Evolutionary conservation across 2,888 invertebrate genomes (phyloP), one percentile per base, ranked within the genome.

Genomic region (Loripinus fragilis): DNA sequence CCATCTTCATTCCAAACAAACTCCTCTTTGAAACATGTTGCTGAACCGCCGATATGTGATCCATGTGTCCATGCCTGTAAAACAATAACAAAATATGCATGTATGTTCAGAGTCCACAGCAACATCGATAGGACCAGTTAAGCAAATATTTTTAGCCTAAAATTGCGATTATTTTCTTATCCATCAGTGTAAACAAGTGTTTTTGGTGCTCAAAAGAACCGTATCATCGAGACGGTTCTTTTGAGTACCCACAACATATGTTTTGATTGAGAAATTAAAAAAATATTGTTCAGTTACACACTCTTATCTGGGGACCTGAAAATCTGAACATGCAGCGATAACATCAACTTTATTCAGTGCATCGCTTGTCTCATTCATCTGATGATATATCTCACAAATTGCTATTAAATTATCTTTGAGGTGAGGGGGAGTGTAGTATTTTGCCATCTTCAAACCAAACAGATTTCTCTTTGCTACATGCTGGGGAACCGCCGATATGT

Each of bases 61-160:
- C 92, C 81, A 90, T 86, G 78, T 92, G 92, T 0, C 92, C 92
- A 86, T 92, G 92, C 50, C 92, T 92, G 85, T 5, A 85, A 85
- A 42, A 28, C 15, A 60, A 74, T 41, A 48, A 20, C 3, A 12
- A 5, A 38, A 38, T 38, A 8, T 38, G 38, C 38, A 38, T n/a
- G n/a, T n/a, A n/a, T n/a, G n/a, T n/a, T n/a, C n/a, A n/a, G n/a
- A n/a, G n/a, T n/a, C n/a, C n/a, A n/a, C n/a, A n/a, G n/a, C n/a
- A n/a, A n/a, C n/a, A n/a, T n/a, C n/a, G n/a, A n/a, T n/a, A n/a
- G n/a, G n/a, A n/a, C n/a, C n/a, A n/a, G n/a, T n/a, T n/a, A n/a
- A n/a, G n/a, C n/a, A n/a, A n/a, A n/a, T n/a, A n/a, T n/a, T n/a
- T n/a, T n/a, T n/a, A n/a, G n/a, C n/a, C n/a, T n/a, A n/a, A n/a